phyloP scores from a whole-genome alignment of 2,113 vertebrate species.

The Mesocricetus auratus region DNA sequence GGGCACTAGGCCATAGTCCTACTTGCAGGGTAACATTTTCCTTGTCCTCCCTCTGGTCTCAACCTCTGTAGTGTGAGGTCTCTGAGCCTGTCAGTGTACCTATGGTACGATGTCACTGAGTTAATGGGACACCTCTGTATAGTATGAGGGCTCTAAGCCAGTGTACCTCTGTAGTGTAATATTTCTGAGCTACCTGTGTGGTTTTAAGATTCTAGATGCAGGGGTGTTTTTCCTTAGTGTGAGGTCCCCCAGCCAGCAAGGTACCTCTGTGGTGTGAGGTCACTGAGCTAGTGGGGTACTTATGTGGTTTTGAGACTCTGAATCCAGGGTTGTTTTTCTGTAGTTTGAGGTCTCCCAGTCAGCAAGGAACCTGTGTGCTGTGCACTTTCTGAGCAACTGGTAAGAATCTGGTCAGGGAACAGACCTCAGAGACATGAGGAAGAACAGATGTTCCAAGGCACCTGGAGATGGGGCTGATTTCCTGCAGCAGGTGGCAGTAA shows the following conservation, averaged over 20 bases:
- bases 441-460: background rate
- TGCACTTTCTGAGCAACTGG: background rate
- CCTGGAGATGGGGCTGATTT: background rate
- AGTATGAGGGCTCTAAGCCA: too few species aligned
- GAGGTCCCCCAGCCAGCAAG: background rate
- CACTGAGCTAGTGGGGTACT: background rate
- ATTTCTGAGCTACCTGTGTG: background rate
- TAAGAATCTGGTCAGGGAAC: background rate
- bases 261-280: background rate
- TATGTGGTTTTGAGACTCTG: background rate
- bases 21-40: background rate
- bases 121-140: too few species aligned
- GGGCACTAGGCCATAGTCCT: background rate
- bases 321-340: background rate
- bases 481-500: background rate
- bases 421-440: background rate
- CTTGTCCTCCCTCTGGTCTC: background rate
- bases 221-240: background rate
- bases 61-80: too few species aligned
- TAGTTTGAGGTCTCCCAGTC: background rate
- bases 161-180: too few species aligned
- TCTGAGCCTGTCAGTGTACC: too few species aligned
- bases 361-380: background rate
- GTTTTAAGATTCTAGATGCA: background rate
- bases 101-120: too few species aligned